phyloP scores from a whole-genome alignment of 2,113 vertebrate genomes.

The Axis porcinus region DNA sequence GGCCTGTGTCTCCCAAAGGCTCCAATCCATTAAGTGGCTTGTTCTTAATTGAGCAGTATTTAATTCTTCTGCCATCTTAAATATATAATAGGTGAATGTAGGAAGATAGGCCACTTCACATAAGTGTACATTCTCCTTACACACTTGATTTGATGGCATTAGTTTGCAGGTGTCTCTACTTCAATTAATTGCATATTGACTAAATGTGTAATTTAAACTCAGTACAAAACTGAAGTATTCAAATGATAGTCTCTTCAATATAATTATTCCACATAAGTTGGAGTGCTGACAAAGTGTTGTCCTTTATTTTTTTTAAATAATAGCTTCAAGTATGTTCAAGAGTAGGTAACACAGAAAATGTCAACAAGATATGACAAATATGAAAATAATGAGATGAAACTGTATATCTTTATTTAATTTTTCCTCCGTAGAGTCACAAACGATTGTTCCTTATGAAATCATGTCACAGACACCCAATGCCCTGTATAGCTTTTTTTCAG shows the following conservation, averaged over 20 bases:
- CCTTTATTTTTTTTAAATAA: constrained; percentile 66
- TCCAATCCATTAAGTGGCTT: background rate
- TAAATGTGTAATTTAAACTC: constrained; percentile 55
- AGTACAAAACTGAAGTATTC: constrained; percentile 44
- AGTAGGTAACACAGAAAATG: constrained; percentile 62
- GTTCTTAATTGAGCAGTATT: constrained; percentile 13
- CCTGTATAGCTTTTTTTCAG: background rate
- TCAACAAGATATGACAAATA: constrained; percentile 59
- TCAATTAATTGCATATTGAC: constrained; percentile 64
- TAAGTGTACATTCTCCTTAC: constrained; percentile 54
- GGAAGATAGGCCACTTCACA: constrained; percentile 47
- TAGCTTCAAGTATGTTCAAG: constrained; percentile 58
- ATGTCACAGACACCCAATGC: background rate
- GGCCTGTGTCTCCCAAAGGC: background rate
- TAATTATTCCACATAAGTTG: constrained; percentile 60
- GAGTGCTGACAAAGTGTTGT: constrained; percentile 61
- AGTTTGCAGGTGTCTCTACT: constrained; percentile 64
- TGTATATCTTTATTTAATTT: background rate
- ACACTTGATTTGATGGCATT: constrained; percentile 63
- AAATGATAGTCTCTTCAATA: constrained; percentile 61
- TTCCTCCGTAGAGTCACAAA: background rate
- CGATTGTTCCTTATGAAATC: background rate
- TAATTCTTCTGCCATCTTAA: constrained; percentile 37
- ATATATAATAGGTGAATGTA: constrained; percentile 2
- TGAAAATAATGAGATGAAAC: constrained; percentile 43